Evolutionary conservation across 2,797 vertebrate species (phyloP).

Genomic region (Bradypus variegatus): DNA sequence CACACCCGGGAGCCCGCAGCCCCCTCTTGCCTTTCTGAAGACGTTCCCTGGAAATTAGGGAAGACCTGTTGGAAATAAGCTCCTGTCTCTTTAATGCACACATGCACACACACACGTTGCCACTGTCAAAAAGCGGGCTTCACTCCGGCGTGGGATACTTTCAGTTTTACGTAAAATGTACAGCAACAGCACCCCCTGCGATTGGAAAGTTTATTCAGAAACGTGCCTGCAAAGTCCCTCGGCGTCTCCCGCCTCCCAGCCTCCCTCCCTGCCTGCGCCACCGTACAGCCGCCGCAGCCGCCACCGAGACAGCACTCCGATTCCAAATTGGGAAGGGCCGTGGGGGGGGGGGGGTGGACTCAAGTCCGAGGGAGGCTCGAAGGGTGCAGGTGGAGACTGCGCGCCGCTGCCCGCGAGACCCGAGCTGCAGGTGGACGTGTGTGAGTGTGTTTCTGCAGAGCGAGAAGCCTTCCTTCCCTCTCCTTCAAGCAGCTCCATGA

Average conservation of each 20-base stretch:
- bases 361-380: background rate
- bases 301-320: constrained; percentile 15
- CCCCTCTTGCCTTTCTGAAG: background rate
- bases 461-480: constrained; percentile 7
- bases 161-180: constrained; percentile 71
- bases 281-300: constrained; percentile 37
- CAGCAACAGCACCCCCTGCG: constrained; percentile 71
- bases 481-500: background rate
- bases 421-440: constrained; percentile 56
- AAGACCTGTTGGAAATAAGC: constrained; percentile 73
- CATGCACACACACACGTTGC: constrained; percentile 41
- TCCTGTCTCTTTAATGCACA: constrained; percentile 64
- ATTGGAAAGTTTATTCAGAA: constrained; percentile 72
- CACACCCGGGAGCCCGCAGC: background rate
- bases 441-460: constrained; percentile 41
- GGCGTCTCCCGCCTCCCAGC: constrained; percentile 59
- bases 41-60: constrained; percentile 58
- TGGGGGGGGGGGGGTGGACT: background rate
- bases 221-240: constrained; percentile 63
- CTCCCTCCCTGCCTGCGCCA: constrained; percentile 51
- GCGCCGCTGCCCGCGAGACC: constrained; percentile 7
- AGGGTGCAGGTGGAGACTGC: background rate
- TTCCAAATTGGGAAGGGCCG: constrained; percentile 30
- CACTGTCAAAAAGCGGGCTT: constrained; percentile 62
- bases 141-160: constrained; percentile 67